Evolutionary conservation across 1,140 invertebrate species (phyloP).

Genomic region (Saccostrea glomerata): DNA sequence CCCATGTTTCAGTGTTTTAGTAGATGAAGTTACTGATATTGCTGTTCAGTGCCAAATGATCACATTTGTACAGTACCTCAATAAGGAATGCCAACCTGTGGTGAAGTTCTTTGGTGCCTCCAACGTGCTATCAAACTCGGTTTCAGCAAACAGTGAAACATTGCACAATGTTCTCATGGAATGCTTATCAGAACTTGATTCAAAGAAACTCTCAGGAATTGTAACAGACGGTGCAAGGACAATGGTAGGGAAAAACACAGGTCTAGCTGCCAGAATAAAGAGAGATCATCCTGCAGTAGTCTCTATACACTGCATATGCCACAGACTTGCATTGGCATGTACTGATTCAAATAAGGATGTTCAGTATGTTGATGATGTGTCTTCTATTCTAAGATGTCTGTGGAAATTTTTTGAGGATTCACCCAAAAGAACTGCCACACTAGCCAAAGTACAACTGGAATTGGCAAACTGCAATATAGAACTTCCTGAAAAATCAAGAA

Average conservation of each 20-base stretch:
- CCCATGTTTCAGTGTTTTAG: constrained; percentile 29
- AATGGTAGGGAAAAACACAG: constrained; percentile 57
- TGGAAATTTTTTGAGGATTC: constrained; percentile 52
- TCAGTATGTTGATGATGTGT: background rate
- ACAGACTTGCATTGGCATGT: constrained; percentile 49
- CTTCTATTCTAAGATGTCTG: constrained; percentile 5
- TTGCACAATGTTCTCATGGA: constrained; percentile 14
- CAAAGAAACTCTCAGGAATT: constrained; percentile 46
- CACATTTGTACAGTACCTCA: constrained; percentile 37
- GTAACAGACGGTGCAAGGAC: constrained; percentile 57
- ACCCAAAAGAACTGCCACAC: constrained; percentile 13
- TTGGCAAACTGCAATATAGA: background rate
- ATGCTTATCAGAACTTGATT: background rate
- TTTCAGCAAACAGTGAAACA: constrained; percentile 11
- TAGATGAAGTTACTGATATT: constrained; percentile 54
- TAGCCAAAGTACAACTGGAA: constrained; percentile 9
- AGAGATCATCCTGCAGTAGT: constrained; percentile 38
- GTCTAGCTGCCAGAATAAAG: constrained; percentile 54
- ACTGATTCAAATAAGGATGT: background rate
- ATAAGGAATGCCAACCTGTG: background rate
- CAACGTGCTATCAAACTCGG: background rate
- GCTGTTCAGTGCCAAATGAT: constrained; percentile 41
- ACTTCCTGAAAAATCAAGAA: background rate
- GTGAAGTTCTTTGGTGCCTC: background rate
- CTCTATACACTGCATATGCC: constrained; percentile 56